Evolutionary conservation across 1,140 invertebrate genomes (phyloP), one percentile per base, ranked within the genome.

Genomic region (Propsilocerus akamusi): DNA sequence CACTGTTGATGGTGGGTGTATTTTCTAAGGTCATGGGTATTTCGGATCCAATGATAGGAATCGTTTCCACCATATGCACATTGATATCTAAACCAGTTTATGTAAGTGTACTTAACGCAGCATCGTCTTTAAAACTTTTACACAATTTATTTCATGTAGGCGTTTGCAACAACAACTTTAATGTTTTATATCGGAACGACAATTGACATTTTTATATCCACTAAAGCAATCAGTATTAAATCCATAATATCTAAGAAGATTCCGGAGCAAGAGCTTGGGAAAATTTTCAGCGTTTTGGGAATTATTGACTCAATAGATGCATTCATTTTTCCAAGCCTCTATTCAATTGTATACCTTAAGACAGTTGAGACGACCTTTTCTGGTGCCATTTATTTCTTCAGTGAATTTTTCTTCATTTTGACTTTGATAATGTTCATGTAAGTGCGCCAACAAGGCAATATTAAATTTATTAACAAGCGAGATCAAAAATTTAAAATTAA

Each of bases 251-350:
- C 63, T 0, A 61, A 57, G 26, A 59, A 65, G 37, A 62, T 65
- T 1, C 60, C 50, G 30, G 58, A 56, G 5, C 60, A 63, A 14
- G 63, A 65, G 47, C 52, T 65, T 12, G 63, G 63, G 25, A 62
- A 63, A 57, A 62, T 65, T 58, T 65, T 63, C 51, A 60, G 63
- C 1, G 57, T 65, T 7, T 61, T 65, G 25, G 63, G 63, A 4
- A 63, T 65, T 5, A 59, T 59, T 25, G 63, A 65, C 41, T 59
- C 60, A 4, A 57, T 64, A 34, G 59, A 53, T 5, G 56, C 58
- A 17, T 62, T 65, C 17, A 60, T 65, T 6, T 65, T 65, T 49
- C 58, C 61, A 20, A 57, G 60, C 17, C 55, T 65, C 11, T 65
- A 55, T 22, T 61, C 59, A 53, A 51, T 50, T 10, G 57, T 65